phyloP scores from a whole-genome alignment of 2,113 vertebrate genomes.

The Dissostichus mawsoni region DNA sequence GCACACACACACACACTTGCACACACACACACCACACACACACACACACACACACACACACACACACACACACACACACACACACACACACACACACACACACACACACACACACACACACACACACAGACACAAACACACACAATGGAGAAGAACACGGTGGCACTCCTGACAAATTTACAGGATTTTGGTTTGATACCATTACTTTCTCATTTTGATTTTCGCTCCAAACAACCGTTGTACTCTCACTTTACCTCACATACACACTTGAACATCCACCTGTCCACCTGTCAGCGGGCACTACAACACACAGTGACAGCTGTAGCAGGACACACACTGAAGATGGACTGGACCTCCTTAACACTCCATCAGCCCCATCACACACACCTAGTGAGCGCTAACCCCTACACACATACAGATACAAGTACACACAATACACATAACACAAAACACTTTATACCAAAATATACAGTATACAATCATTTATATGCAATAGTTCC shows the following conservation, averaged over 20 bases:
- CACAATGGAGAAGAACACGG: conserved; percentile 47
- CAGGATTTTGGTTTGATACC: conserved; percentile 60
- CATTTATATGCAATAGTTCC: no score
- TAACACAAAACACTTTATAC: neutral
- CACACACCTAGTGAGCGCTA: conserved; percentile 53
- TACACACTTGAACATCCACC: neutral
- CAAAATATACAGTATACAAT: no score
- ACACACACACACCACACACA: conserved; percentile 10
- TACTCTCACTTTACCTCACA: neutral
- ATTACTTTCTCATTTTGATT: conserved; percentile 64
- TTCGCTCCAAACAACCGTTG: conserved; percentile 45
- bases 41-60: conserved; percentile 55
- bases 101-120: conserved; percentile 56
- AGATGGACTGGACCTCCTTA: conserved; percentile 44
- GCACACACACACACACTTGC: conserved; percentile 34
- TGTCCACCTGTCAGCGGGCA: conserved; percentile 13
- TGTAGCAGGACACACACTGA: conserved; percentile 19
- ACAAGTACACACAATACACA: neutral
- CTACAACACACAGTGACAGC: conserved; percentile 55
- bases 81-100: conserved; percentile 6
- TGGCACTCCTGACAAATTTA: conserved; percentile 80
- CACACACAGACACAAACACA: conserved; percentile 5
- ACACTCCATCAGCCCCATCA: conserved; percentile 46
- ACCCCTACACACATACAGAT: conserved; percentile 33
- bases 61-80: conserved; percentile 11